phyloP scores from a whole-genome alignment of 2,888 invertebrate genomes.

The Leuctra nigra region DNA sequence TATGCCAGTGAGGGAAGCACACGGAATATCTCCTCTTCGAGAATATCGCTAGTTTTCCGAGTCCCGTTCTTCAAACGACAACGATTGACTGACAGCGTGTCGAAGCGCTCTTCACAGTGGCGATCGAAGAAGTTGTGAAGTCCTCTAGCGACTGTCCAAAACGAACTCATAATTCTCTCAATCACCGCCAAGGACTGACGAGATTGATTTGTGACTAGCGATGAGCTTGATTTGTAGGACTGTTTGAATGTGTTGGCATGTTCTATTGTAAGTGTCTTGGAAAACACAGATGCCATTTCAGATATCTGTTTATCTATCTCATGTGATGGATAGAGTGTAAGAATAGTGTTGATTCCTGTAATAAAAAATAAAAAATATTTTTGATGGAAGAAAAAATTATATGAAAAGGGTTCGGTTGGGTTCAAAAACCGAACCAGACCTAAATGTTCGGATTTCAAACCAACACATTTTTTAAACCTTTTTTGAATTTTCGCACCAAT shows the following conservation, averaged over 20 bases:
- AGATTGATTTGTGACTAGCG: background rate
- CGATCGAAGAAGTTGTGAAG: constrained; percentile 6
- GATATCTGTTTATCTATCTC: background rate
- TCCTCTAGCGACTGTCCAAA: constrained; percentile 16
- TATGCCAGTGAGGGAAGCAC: background rate
- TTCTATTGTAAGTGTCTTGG: background rate
- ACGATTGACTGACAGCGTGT: background rate
- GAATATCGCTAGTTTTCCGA: background rate
- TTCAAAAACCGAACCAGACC: too few species aligned
- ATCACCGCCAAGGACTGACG: background rate
- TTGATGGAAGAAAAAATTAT: too few species aligned
- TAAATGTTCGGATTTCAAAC: too few species aligned
- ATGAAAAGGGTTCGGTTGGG: too few species aligned
- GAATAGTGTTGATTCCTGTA: constrained; percentile 20
- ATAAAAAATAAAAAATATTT: too few species aligned
- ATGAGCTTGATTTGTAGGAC: background rate
- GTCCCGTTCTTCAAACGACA: constrained; percentile 5
- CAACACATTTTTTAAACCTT: too few species aligned
- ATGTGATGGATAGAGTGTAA: constrained; percentile 15
- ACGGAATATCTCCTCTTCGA: constrained; percentile 13
- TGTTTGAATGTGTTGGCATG: background rate
- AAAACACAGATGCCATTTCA: background rate
- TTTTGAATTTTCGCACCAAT: too few species aligned
- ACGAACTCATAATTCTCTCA: constrained; percentile 13
- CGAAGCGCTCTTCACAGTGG: constrained; percentile 5